Evolutionary conservation across 2,113 vertebrate genomes (phyloP).

Genomic region (Tretioscincus oriximinensis): DNA sequence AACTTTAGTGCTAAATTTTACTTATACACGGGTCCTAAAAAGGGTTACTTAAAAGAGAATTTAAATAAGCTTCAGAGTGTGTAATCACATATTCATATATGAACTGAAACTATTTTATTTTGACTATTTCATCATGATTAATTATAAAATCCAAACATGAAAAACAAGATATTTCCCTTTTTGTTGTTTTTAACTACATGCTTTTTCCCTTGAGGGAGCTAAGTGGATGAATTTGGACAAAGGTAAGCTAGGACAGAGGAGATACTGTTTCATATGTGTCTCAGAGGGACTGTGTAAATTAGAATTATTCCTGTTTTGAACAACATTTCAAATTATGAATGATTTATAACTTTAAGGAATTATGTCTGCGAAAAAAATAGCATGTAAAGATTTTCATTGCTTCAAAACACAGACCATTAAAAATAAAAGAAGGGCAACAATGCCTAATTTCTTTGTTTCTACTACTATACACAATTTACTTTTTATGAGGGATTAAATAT

Average conservation of each 20-base stretch:
- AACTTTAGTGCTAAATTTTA: not conserved
- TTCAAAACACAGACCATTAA: not conserved
- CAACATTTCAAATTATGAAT: not conserved
- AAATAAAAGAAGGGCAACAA: not conserved
- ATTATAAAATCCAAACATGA: not conserved
- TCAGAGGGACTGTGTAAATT: not conserved
- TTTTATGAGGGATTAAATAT: slow-evolving; percentile 5
- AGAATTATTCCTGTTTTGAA: not conserved
- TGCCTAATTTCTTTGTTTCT: slow-evolving; percentile 5
- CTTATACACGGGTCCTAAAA: not conserved
- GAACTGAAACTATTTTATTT: too few species aligned
- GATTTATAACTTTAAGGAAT: not conserved
- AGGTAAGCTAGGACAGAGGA: not conserved
- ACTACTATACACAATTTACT: not conserved
- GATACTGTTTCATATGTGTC: not conserved
- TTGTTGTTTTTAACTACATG: not conserved
- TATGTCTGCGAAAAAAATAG: not conserved
- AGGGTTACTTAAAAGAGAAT: not conserved
- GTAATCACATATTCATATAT: not conserved
- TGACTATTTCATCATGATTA: not conserved
- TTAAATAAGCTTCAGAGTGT: not conserved
- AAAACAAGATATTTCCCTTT: not conserved
- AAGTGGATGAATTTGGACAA: not conserved
- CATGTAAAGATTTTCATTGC: not conserved
- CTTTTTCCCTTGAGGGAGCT: not conserved